A percentile compares a stretch with the other conserved stretches of the same genome.
Evolutionary conservation across 2,888 invertebrate genomes (phyloP).

Genomic region (Eledona agricola): DNA sequence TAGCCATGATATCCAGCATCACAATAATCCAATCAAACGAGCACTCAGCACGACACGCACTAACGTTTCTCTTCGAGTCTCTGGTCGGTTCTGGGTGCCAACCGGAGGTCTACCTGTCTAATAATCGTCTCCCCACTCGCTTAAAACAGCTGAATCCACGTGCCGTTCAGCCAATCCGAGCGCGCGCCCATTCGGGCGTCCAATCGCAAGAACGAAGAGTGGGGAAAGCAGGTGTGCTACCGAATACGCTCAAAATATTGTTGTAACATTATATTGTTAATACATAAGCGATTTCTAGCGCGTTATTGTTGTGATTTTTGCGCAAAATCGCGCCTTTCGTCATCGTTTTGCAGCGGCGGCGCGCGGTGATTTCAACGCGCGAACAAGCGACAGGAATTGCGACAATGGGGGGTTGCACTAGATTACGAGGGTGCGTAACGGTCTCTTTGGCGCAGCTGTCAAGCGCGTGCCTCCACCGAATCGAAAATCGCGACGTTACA

Average conservation of each 20-base stretch:
- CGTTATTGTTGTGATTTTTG: slow-evolving; percentile 18
- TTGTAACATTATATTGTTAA: slow-evolving; percentile 41
- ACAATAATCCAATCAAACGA: slow-evolving; percentile 37
- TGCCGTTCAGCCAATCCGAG: slow-evolving; percentile 59
- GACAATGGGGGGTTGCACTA: slow-evolving; percentile 6
- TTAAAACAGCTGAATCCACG: slow-evolving; percentile 57
- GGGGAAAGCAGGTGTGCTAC: slow-evolving; percentile 60
- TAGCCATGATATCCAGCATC: slow-evolving; percentile 59
- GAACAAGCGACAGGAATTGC: slow-evolving; percentile 7
- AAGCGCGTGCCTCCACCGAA: slow-evolving; percentile 50
- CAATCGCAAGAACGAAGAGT: slow-evolving; percentile 50
- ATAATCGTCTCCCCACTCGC: slow-evolving; percentile 55
- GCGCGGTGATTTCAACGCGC: slow-evolving; percentile 20
- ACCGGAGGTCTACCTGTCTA: slow-evolving; percentile 51
- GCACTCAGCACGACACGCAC: slow-evolving; percentile 32
- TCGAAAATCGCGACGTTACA: not conserved
- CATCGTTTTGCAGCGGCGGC: slow-evolving; percentile 12
- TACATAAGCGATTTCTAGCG: slow-evolving; percentile 24
- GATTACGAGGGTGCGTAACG: slow-evolving; percentile 46
- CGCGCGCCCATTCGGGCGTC: slow-evolving; percentile 41
- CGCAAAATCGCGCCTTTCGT: slow-evolving; percentile 21
- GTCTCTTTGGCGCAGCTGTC: slow-evolving; percentile 52
- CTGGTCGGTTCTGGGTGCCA: slow-evolving; percentile 53
- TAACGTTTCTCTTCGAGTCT: slow-evolving; percentile 32
- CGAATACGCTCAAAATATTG: no score